Evolutionary conservation across 2,113 vertebrate genomes (phyloP).

Genomic region (Scytalopus superciliaris): DNA sequence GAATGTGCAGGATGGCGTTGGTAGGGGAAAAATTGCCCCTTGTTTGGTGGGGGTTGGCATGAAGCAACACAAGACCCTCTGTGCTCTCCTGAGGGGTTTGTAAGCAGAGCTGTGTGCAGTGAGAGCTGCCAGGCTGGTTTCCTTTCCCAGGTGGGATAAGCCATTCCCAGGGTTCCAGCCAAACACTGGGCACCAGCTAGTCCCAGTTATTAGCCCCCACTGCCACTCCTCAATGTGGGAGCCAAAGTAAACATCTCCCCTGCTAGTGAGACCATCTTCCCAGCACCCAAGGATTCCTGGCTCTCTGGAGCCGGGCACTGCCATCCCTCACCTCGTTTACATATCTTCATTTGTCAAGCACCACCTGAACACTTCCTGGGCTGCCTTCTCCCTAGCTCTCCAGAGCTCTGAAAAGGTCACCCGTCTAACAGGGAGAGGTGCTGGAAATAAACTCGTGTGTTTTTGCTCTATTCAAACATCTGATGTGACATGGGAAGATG

Average conservation of each 20-base stretch:
- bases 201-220: background rate
- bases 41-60: background rate
- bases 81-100: background rate
- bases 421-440: background rate
- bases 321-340: background rate
- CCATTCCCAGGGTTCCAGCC: background rate
- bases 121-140: background rate
- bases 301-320: background rate
- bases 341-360: conserved; percentile 19
- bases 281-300: background rate
- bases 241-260: background rate
- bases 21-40: background rate
- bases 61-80: background rate
- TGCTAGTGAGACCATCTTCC: background rate
- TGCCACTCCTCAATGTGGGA: background rate
- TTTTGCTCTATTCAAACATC: background rate
- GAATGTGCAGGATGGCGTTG: background rate
- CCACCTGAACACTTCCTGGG: background rate
- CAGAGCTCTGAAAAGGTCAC: conserved; percentile 42
- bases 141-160: background rate
- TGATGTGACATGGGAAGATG: background rate
- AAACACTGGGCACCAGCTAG: accelerated
- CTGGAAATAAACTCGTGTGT: background rate
- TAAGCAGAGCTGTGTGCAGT: background rate
- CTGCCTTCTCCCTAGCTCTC: background rate